Percentiles rank a stretch among this genome's conserved stretches.
phyloP scores from a whole-genome alignment of 2,113 vertebrate species.

The Sylvia atricapilla region DNA sequence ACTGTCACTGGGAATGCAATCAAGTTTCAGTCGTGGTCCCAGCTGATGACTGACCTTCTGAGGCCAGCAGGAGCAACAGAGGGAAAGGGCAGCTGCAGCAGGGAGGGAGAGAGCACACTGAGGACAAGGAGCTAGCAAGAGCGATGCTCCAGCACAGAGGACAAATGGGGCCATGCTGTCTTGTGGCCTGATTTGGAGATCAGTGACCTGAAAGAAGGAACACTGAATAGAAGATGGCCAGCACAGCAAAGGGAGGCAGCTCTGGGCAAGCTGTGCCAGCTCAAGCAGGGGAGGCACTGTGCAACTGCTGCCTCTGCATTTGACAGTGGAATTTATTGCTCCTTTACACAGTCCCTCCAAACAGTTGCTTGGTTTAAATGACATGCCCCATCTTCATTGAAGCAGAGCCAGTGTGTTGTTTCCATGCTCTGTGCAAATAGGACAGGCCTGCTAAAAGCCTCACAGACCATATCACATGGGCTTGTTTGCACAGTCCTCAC shows the following conservation, averaged over 20 bases:
- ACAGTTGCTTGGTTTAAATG: neutral
- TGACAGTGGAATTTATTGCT: neutral
- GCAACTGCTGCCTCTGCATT: neutral
- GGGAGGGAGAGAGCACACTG: neutral
- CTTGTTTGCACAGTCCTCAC: neutral
- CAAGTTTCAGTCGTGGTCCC: neutral
- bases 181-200: conserved; percentile 15
- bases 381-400: neutral
- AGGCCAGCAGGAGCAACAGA: neutral
- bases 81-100: neutral
- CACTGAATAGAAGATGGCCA: neutral
- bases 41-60: neutral
- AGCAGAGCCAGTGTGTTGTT: neutral
- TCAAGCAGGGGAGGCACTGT: neutral
- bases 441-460: neutral
- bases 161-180: neutral
- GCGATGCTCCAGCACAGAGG: neutral
- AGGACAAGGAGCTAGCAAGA: neutral
- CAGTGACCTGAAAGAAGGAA: conserved; percentile 18
- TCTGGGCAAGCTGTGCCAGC: neutral
- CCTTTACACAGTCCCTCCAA: neutral
- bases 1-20: neutral
- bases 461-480: neutral
- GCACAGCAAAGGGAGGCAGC: neutral
- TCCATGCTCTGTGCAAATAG: neutral